Evolutionary conservation across 2,113 vertebrate genomes (phyloP), one percentile per base, ranked within the genome.

Genomic region (Argyrosomus japonicus): DNA sequence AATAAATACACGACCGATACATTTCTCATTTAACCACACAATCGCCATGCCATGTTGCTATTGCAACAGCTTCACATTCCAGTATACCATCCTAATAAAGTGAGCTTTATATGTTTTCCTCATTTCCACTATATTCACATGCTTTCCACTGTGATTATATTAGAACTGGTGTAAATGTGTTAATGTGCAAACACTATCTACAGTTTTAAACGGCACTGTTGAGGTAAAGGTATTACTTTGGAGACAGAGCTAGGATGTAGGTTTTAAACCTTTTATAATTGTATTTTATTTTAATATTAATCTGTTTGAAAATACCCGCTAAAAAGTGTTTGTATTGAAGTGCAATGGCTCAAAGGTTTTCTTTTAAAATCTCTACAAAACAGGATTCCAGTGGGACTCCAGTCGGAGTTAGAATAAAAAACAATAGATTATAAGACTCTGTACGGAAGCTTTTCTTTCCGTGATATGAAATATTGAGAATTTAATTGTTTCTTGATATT

Each of bases 151-250:
- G 32, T 50, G 63, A 79, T 79, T 61, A 76, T 63, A 62, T 50
- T 56, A 63, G 19, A 69, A 76, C 40, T 71, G 29, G 19, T 69
- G 51, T 50, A 45, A 53, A 27, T 61, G 71, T 77, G 53, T 68
- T 48, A 29, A 82, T 80, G 88, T 88, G 77, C 84, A 91, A 87
- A 57, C 56, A 77, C 68, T 61, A 71, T 78, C 1, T 76, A 79
- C 21, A 79, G 50, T 86, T 68, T 75, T 17, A 80, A 32, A 79
- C 25, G 72, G n/a, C 21, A 43, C 51, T 67, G 48, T 40, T 86
- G 76, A 87, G 70, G 81, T 86, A 80, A 81, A 83, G 72, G 51
- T 58, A 62, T 85, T 50, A 85, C 58, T 79, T 88, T 90, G 68
- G 75, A 84, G 45, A 68, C 32, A 51, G 36, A 81, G 60, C 53